Percentiles rank a stretch among this genome's conserved stretches.
Conservation (phyloP, 2,888 invertebrate species). For the Branchipolynoe longqiensis region DNA sequence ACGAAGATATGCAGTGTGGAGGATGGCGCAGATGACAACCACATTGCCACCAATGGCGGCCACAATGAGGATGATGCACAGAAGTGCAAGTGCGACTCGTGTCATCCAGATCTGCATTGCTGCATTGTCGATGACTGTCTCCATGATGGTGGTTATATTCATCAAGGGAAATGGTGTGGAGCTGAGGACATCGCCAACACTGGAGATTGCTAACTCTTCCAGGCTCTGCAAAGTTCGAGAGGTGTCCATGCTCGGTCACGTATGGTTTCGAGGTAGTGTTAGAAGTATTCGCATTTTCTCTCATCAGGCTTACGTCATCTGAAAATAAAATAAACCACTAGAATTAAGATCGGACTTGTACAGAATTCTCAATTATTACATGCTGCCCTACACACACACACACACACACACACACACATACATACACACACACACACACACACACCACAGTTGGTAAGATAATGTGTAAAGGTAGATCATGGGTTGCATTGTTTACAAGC, state of each 20-base stretch:
- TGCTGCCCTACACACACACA: no score
- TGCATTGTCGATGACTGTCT: background rate
- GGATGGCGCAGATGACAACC: conserved; percentile 62
- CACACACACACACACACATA: no score
- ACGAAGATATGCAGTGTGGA: conserved; percentile 54
- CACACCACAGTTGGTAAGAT: no score
- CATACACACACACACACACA: no score
- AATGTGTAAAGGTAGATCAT: no score
- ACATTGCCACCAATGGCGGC: conserved; percentile 61
- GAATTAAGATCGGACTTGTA: no score
- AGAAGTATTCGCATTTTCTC: no score
- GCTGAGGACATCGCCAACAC: background rate
- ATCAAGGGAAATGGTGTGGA: background rate
- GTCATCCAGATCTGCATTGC: background rate
- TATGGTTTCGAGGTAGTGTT: no score
- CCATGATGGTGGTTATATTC: background rate
- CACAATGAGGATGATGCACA: conserved; percentile 23
- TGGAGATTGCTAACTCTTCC: background rate
- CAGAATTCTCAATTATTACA: no score
- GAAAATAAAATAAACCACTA: no score
- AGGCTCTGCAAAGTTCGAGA: background rate
- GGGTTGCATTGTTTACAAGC: no score
- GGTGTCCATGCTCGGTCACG: background rate
- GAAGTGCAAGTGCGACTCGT: background rate
- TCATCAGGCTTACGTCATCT: no score